These are phyloP conservation scores for Xenopus tropicalis DNA, from an alignment of 2,113 vertebrate species.

Conservation along the genomic window UCB_Xtro_10.0 CM004452.2:37316501-37317000, in stretches of 20 bases:
- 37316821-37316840: background rate
- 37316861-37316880: constrained; percentile 39
- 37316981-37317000: constrained; percentile 45
- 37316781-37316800: constrained; percentile 24
- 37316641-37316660: constrained; percentile 15
- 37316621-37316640: constrained; percentile 16
- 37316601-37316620: constrained; percentile 41
- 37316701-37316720: constrained; percentile 32
- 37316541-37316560: no score
- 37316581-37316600: constrained; percentile 39
- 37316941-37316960: constrained; percentile 56
- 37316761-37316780: constrained; percentile 51
- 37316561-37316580: no score
- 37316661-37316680: constrained; percentile 3
- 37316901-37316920: constrained; percentile 51
- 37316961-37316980: constrained; percentile 44
- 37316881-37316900: constrained; percentile 39
- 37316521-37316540: no score
- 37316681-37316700: constrained; percentile 42
- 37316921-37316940: constrained; percentile 52
- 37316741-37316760: constrained; percentile 39
- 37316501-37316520: no score
- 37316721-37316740: constrained; percentile 33
- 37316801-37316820: constrained; percentile 33
- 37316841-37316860: constrained; percentile 44